These are phyloP conservation scores for Ivindomyrus marchei DNA, from an alignment of 2,113 vertebrate genomes.

Conservation along the genomic window DNA sequence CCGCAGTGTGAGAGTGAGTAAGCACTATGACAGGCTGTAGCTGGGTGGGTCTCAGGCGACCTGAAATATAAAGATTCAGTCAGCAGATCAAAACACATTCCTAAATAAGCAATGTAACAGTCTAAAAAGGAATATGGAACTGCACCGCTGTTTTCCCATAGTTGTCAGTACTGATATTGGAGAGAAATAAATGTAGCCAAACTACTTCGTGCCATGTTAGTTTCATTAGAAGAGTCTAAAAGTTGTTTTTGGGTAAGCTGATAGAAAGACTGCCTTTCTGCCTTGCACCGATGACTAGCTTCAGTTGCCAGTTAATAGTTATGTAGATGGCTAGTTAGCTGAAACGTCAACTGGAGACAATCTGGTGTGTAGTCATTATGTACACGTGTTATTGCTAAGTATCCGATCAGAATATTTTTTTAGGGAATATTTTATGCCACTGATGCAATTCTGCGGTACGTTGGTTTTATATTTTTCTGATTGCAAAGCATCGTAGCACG, in stretches of 20 bases:
- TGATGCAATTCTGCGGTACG: background rate
- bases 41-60: background rate
- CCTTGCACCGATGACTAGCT: background rate
- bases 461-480: background rate
- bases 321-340: background rate
- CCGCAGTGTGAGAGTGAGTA: conserved; percentile 22
- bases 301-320: background rate
- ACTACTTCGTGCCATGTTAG: background rate
- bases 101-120: background rate
- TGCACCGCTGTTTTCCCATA: background rate
- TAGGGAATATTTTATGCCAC: background rate
- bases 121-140: background rate
- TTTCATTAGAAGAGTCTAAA: background rate
- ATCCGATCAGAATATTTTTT: background rate
- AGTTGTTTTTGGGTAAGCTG: background rate
- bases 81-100: background rate
- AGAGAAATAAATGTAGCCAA: background rate
- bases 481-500: background rate
- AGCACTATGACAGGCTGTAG: conserved; percentile 15
- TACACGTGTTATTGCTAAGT: background rate
- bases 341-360: background rate
- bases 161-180: background rate
- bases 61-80: background rate
- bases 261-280: background rate
- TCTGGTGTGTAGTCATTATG: background rate